These are phyloP conservation scores for Atlantisia rogersi DNA, from an alignment of 2,113 vertebrate species.

Conservation along the genomic window DNA sequence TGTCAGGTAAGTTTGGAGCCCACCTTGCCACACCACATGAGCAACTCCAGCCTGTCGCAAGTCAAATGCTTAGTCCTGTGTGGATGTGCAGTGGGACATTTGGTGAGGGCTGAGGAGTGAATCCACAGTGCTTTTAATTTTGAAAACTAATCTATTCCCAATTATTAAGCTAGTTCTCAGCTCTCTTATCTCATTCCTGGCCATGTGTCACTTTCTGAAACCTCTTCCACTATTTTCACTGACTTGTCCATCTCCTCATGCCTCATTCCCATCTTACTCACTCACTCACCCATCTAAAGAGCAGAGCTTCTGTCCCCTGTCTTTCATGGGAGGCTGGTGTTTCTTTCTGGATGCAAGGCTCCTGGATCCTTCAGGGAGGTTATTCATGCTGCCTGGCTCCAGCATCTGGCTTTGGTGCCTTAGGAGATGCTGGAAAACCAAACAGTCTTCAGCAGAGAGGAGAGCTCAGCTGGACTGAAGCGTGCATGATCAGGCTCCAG, in stretches of 20 bases:
- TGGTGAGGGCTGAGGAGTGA: neutral
- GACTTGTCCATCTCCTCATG: neutral
- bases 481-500: fast-evolving
- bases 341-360: neutral
- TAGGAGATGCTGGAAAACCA: neutral
- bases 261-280: too few species aligned
- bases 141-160: neutral
- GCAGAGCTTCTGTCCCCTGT: neutral
- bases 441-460: neutral
- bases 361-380: fast-evolving
- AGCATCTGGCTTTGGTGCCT: neutral
- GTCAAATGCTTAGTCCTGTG: neutral
- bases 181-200: neutral
- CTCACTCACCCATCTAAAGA: neutral
- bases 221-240: neutral
- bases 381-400: neutral
- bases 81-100: neutral
- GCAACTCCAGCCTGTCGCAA: neutral
- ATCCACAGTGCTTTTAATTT: neutral
- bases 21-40: fast-evolving
- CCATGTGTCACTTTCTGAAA: neutral
- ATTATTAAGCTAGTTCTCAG: neutral
- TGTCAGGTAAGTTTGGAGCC: neutral
- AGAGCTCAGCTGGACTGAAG: neutral
- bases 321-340: neutral